A percentile compares a stretch with the other conserved stretches of the same genome.
These are phyloP conservation scores for Cranoglanis bouderius DNA, from an alignment of 2,113 vertebrate genomes.

Conservation along the genomic window DNA sequence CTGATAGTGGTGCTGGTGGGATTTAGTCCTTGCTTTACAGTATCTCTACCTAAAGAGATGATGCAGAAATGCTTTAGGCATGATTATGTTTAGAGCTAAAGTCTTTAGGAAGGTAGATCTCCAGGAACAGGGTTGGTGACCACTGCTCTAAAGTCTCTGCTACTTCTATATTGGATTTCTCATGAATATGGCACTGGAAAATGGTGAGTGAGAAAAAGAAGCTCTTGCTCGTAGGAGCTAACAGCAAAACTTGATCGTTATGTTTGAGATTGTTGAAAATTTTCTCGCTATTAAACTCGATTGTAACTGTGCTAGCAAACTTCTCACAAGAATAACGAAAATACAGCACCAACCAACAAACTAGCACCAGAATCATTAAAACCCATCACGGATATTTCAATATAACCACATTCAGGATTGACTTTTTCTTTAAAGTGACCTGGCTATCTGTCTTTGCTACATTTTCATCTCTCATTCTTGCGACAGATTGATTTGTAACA, in stretches of 20 bases:
- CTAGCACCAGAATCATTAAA: background rate
- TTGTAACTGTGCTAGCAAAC: background rate
- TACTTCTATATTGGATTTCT: background rate
- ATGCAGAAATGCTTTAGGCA: no score
- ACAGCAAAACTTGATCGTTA: background rate
- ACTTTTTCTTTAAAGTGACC: background rate
- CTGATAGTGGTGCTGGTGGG: background rate
- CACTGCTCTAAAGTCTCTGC: background rate
- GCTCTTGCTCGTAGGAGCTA: no score
- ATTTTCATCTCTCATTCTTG: constrained; percentile 30
- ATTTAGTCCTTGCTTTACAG: background rate
- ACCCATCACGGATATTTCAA: background rate
- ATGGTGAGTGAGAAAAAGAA: background rate
- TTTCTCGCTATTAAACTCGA: background rate
- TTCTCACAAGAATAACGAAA: background rate
- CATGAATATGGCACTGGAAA: background rate
- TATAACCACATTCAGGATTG: background rate
- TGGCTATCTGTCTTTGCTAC: background rate
- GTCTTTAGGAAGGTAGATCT: no score
- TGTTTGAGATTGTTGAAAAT: background rate
- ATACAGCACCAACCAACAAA: background rate
- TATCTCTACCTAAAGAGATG: background rate
- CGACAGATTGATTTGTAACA: constrained; percentile 54
- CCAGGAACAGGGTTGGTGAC: no score
- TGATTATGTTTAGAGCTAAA: no score